Base-by-base conservation (phyloP, 2,888 invertebrate genomes). In the Lomographa bimaculata region DNA sequence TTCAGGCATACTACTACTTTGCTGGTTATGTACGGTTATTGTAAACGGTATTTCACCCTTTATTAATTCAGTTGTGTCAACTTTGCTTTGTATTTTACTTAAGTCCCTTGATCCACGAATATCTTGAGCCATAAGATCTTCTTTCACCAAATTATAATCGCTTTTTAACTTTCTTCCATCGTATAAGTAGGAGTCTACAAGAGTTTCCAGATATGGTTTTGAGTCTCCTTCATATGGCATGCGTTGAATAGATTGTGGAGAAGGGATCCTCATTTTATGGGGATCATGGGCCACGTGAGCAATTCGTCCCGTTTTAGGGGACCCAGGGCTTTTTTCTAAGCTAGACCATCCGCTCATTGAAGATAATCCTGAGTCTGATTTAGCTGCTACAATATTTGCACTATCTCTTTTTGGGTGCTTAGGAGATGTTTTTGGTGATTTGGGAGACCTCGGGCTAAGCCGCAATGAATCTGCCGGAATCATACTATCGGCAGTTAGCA, bases 301-400 rank as follows among this genome's bases (percentile, higher is more conserved):
- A 11, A 77, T 65, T 67, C 84, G 77, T 12, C 81, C 86, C 9
- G 89, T 92, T 72, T 94, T 94, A 0, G 95, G 95, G 0, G 95
- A 96, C 11, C 94, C 94, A 2, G 96, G 96, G 16, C 96, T 95
- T 81, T 96, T 96, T 74, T 96, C 96, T 61, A 95, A 82, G 67
- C 95, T 95, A 5, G 95, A 95, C 92, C 96, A 94, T 2, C 96
- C 95, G 65, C 95, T 96, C 93, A 96, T 94, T 3, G 96, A 96
- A 0, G 96, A 96, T 30, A 96, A 80, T 0, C 96, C 96, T 0
- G 96, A 96, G 73, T 96, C 96, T 0, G 96, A 96, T 74, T 96
- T 96, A 1, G 94, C 93, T 2, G 94, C 91, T 1, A 93, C 92
- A 46, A 94, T 93, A 66, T 92, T 92, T 3, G 65, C 67, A 36